A percentile compares a stretch with the other conserved stretches of the same genome.
Conservation (phyloP, 2,113 vertebrate species). For the Hymenochirus boettgeri region DNA sequence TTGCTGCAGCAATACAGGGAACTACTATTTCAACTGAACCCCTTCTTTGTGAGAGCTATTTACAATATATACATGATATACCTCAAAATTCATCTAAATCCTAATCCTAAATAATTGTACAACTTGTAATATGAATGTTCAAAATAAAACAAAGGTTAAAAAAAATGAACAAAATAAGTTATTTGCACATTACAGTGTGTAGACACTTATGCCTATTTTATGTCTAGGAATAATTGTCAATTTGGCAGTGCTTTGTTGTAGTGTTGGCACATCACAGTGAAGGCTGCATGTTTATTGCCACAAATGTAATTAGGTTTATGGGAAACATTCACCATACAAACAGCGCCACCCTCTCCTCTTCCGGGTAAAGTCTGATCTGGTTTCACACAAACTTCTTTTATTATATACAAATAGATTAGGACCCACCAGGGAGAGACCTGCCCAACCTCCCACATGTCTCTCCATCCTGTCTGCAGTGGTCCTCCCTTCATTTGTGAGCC, state of each 20-base stretch:
- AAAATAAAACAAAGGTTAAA: no score
- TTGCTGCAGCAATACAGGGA: no score
- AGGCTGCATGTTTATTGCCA: slow-evolving; percentile 17
- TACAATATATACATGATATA: no score
- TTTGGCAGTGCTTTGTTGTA: not conserved
- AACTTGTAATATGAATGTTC: no score
- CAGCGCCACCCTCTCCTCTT: slow-evolving; percentile 1
- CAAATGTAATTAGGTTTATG: slow-evolving; percentile 25
- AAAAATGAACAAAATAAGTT: no score
- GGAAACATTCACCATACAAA: slow-evolving; percentile 26
- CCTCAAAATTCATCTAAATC: no score
- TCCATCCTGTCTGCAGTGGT: slow-evolving; percentile 8
- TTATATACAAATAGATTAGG: slow-evolving; percentile 22
- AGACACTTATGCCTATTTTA: not conserved
- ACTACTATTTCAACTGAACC: no score
- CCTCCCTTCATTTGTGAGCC: slow-evolving; percentile 4
- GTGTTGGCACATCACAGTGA: slow-evolving; percentile 32
- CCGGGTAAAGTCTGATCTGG: slow-evolving; percentile 18
- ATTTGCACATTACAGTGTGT: not conserved
- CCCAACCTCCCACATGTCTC: slow-evolving; percentile 23
- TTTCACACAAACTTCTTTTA: slow-evolving; percentile 8
- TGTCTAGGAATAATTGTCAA: not conserved
- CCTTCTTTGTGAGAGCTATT: no score
- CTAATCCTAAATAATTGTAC: no score
- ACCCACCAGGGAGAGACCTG: slow-evolving; percentile 31